Conservation (phyloP, 1,140 invertebrate species). For the Drosophila parvula region DNA sequence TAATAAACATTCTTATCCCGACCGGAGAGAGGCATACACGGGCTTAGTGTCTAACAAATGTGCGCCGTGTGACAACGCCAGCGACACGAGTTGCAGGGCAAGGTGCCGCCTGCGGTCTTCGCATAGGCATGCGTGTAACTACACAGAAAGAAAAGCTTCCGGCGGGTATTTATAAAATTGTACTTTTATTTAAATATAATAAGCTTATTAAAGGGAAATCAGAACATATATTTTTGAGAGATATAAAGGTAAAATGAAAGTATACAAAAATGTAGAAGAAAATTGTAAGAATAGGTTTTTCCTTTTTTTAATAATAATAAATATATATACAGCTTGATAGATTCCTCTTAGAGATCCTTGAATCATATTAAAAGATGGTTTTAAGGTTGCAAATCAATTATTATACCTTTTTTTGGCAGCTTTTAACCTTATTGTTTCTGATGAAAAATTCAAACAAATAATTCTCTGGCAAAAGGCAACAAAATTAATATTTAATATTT, state of each 20-base stretch:
- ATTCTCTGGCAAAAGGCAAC: background rate
- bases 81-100: conserved; percentile 43
- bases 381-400: background rate
- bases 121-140: conserved; percentile 38
- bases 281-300: no score
- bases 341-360: no score
- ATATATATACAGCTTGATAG: no score
- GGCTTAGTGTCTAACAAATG: conserved; percentile 80
- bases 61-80: conserved; percentile 74
- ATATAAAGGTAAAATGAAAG: no score
- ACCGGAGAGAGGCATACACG: conserved; percentile 65
- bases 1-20: conserved; percentile 78
- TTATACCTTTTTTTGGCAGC: no score
- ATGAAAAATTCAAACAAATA: background rate
- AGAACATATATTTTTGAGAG: no score
- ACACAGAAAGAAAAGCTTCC: conserved; percentile 1
- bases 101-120: conserved; percentile 64
- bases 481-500: background rate
- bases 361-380: background rate
- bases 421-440: background rate
- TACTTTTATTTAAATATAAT: no score
- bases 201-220: background rate
- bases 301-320: no score
- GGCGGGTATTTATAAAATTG: no score
- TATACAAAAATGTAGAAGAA: no score